These are phyloP conservation scores for Chrysochloris asiatica DNA, from an alignment of 2,113 vertebrate species.

Conservation along the genomic window DNA sequence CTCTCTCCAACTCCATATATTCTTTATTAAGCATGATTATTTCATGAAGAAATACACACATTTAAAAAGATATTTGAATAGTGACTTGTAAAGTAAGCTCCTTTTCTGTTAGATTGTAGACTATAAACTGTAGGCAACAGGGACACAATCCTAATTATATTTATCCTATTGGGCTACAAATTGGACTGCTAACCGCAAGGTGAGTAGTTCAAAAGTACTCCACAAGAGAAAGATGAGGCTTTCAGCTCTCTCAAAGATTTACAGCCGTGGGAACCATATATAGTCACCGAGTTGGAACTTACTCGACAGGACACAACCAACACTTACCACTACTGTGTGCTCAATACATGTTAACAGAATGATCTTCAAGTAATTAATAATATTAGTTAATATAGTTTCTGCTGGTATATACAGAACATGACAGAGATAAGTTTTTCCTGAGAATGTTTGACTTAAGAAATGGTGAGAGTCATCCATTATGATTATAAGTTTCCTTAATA, in stretches of 20 bases:
- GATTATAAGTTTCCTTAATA: conserved; percentile 29
- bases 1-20: not conserved
- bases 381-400: conserved; percentile 1
- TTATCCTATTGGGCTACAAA: too few relatives aligned
- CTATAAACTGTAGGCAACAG: not conserved
- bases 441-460: not conserved
- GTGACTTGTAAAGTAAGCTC: not conserved
- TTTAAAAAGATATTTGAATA: conserved; percentile 25
- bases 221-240: too few relatives aligned
- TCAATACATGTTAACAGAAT: conserved; percentile 29
- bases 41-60: conserved; percentile 30
- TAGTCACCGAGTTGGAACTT: too few relatives aligned
- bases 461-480: conserved; percentile 11
- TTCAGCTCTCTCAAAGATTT: too few relatives aligned
- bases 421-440: conserved; percentile 1
- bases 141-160: not conserved
- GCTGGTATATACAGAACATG: conserved; percentile 16
- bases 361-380: not conserved
- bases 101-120: not conserved
- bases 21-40: conserved; percentile 30
- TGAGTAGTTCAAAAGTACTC: too few relatives aligned
- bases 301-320: too few relatives aligned
- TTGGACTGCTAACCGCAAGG: too few relatives aligned
- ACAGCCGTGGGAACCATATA: too few relatives aligned
- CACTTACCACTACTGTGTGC: not conserved